phyloP scores from a whole-genome alignment of 2,113 vertebrate species.

The Hyla sarda region DNA sequence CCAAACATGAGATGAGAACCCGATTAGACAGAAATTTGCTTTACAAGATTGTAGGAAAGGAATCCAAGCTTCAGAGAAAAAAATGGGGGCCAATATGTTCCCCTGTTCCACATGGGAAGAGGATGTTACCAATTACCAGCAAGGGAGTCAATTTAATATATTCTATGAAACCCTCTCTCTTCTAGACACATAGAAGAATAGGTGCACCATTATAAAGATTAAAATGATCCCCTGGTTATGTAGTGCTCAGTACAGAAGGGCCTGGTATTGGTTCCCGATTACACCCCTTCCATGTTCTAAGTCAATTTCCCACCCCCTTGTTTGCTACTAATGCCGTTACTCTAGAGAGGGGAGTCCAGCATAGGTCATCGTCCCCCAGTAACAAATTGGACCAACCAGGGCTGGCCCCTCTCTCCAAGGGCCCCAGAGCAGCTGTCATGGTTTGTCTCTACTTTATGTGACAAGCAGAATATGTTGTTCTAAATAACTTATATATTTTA shows the following conservation, averaged over 20 bases:
- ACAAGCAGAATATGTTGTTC: neutral
- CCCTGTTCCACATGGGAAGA: too few species aligned
- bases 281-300: neutral
- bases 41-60: too few species aligned
- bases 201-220: neutral
- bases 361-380: too few species aligned
- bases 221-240: neutral
- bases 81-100: too few species aligned
- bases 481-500: neutral
- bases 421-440: too few species aligned
- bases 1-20: too few species aligned
- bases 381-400: too few species aligned
- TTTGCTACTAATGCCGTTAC: neutral
- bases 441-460: too few species aligned
- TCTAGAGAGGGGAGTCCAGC: neutral
- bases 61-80: too few species aligned
- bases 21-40: too few species aligned
- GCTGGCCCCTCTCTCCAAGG: too few species aligned
- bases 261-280: neutral
- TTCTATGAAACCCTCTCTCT: neutral
- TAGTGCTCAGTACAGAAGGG: neutral
- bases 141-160: neutral
- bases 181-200: neutral
- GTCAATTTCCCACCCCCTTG: neutral
- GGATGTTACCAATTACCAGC: too few species aligned